These are phyloP conservation scores for Polypedilum vanderplanki DNA, from an alignment of 1,140 invertebrate species.

Conservation along the genomic window DNA sequence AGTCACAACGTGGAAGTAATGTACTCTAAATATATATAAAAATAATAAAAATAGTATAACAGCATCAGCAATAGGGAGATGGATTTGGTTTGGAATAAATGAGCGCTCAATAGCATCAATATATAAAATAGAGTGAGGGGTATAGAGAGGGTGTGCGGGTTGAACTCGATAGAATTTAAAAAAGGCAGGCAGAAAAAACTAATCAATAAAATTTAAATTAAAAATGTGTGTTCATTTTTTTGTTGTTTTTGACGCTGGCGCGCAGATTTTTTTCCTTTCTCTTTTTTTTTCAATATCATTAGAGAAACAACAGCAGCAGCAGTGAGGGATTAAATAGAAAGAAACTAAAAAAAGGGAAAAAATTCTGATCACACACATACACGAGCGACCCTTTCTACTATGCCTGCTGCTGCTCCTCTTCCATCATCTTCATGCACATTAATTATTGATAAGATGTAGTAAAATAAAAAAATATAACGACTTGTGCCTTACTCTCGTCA, in stretches of 20 bases:
- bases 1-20: not conserved
- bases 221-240: constrained; percentile 9
- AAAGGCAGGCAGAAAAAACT: constrained; percentile 24
- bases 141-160: not conserved
- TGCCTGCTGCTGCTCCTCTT: not conserved
- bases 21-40: too few species aligned
- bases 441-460: constrained; percentile 29
- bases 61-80: too few species aligned
- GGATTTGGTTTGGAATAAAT: too few species aligned
- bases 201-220: constrained; percentile 29
- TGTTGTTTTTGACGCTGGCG: not conserved
- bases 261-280: not conserved
- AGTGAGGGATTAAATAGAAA: not conserved
- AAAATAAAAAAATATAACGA: constrained; percentile 21
- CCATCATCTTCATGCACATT: constrained; percentile 16
- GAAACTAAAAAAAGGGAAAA: not conserved
- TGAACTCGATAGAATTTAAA: not conserved
- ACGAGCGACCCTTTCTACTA: too few species aligned
- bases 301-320: too few species aligned
- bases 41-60: too few species aligned
- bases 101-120: too few species aligned
- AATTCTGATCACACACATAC: not conserved
- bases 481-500: not conserved
- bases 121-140: not conserved
- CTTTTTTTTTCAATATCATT: too few species aligned